These are phyloP conservation scores for Listrodromus nycthemerus DNA, from an alignment of 2,888 invertebrate species.

Conservation along the genomic window DNA sequence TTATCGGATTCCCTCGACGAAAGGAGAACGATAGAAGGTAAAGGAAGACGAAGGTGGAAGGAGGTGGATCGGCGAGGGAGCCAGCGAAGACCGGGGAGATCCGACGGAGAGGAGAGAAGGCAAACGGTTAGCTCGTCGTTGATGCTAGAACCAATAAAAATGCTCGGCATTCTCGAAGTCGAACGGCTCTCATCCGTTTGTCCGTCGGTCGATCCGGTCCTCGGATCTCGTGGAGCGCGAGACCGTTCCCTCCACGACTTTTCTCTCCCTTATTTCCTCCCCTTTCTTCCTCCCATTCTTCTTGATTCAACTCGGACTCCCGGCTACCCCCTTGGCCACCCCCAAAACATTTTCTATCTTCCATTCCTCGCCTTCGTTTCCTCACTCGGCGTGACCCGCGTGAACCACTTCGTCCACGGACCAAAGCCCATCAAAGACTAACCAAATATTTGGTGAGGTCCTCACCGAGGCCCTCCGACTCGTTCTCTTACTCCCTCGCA, in stretches of 20 bases:
- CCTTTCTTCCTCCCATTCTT: conserved; percentile 37
- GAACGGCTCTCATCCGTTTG: conserved; percentile 82
- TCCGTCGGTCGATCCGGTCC: conserved; percentile 69
- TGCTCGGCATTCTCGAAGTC: conserved; percentile 82
- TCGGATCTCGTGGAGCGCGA: conserved; percentile 47
- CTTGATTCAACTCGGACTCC: conserved; percentile 48
- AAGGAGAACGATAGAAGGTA: conserved; percentile 51
- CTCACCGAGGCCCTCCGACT: conserved; percentile 48
- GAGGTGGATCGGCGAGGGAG: conserved; percentile 23
- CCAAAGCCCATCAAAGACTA: conserved; percentile 81
- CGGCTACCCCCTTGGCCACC: conserved; percentile 11
- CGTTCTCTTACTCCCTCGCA: not conserved
- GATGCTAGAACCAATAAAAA: conserved; percentile 80
- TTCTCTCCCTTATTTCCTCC: conserved; percentile 20
- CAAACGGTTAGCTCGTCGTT: conserved; percentile 59
- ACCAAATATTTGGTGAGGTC: conserved; percentile 83
- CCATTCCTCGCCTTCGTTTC: conserved; percentile 19
- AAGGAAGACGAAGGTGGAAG: conserved; percentile 42
- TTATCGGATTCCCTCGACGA: conserved; percentile 68
- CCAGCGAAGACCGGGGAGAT: conserved; percentile 66
- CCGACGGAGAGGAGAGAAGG: conserved; percentile 34
- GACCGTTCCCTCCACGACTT: conserved; percentile 61
- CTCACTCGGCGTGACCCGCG: conserved; percentile 31
- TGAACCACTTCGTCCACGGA: conserved; percentile 44
- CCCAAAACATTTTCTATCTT: conserved; percentile 22